Base-by-base conservation (phyloP, 1,140 invertebrate species). In the Phenacoccus solenopsis region DNA sequence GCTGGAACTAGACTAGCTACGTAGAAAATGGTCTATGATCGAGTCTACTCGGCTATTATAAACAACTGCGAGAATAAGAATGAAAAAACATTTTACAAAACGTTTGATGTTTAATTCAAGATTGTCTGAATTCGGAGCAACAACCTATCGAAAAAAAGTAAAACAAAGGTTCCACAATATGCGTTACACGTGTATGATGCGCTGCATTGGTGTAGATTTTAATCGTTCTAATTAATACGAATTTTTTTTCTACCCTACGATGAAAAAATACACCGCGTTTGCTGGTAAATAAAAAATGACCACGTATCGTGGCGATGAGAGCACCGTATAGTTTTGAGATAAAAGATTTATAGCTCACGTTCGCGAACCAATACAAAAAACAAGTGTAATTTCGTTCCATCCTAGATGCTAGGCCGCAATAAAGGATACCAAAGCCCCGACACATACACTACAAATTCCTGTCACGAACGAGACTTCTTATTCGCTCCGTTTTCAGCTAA, bases 361-460 rank as follows among this genome's bases (percentile, higher is more conserved):
- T 28, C n/a, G 1, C 5, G 28, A 21, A 56, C 49, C 20, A 13
- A 28, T 24, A 70, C 13, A n/a, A 25, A 28, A 70, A 21, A 57
- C n/a, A 28, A 28, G 61, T 25, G 38, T 25, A 28, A 70, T 70
- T 59, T 24, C 20, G 21, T 24, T 56, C 57, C 22, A 56, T n/a
- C n/a, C n/a, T n/a, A 70, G 27, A 56, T 24, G 49, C 21, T 49
- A 70, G n/a, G n/a, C n/a, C n/a, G n/a, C 67, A 35, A 16, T 38
- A 69, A 35, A 69, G 32, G 35, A 49, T 35, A 49, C 59, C 59
- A 25, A 64, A 64, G 16, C 25, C 59, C 22, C 59, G 59, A 64
- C 25, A 64, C 22, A 64, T 64, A 64, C 38, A 59, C 2, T 25
- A 64, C 59, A 64, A 64, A 64, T 64, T 64, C 59, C 25, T 64